Evolutionary conservation across 2,888 invertebrate species (phyloP).

Genomic region (Chromoteleia sp.): DNA sequence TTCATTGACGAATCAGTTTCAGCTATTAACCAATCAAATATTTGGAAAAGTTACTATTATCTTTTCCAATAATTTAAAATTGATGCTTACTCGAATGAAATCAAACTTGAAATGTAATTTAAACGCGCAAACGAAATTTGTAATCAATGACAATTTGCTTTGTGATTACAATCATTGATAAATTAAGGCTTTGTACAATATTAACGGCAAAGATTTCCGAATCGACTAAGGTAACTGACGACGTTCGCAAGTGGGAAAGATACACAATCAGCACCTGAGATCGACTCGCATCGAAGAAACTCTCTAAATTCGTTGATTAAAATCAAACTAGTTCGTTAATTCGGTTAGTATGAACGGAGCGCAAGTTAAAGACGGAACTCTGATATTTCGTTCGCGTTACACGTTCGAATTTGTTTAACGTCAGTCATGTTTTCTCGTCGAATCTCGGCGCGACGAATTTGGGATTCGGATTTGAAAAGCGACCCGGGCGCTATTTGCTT

Average conservation of each 20-base stretch:
- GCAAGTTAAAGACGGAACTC: slow-evolving; percentile 61
- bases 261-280: slow-evolving; percentile 61
- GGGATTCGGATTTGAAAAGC: slow-evolving; percentile 13
- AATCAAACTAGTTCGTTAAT: slow-evolving; percentile 66
- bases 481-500: slow-evolving; percentile 1
- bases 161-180: slow-evolving; percentile 8
- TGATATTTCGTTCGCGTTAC: slow-evolving; percentile 47
- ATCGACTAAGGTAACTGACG: slow-evolving; percentile 36
- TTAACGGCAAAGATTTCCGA: slow-evolving; percentile 31
- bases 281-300: slow-evolving; percentile 64
- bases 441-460: slow-evolving; percentile 2
- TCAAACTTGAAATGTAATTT: no score
- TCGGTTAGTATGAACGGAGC: slow-evolving; percentile 52
- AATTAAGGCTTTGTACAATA: slow-evolving; percentile 27
- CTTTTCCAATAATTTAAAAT: no score
- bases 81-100: no score
- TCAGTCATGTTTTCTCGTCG: slow-evolving; percentile 18
- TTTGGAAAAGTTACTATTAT: no score
- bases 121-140: no score
- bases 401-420: slow-evolving; percentile 44
- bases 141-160: not conserved
- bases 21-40: no score
- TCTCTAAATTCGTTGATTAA: slow-evolving; percentile 67
- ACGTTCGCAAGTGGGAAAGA: slow-evolving; percentile 55
- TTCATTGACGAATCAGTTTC: no score